phyloP scores from a whole-genome alignment of 1,140 invertebrate species.

The Odontomachus brunneus region DNA sequence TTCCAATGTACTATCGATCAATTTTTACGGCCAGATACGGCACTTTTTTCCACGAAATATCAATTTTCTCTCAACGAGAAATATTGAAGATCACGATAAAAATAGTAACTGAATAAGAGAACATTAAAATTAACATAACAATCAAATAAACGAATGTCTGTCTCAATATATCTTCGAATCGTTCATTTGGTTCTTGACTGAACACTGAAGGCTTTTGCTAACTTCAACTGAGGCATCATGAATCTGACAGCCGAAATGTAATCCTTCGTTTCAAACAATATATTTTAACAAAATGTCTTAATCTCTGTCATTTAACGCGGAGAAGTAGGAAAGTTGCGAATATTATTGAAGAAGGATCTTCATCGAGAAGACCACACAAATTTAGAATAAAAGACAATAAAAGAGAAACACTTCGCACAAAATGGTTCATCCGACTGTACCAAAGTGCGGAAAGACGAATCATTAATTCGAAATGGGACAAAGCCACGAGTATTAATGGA shows the following conservation, averaged over 20 bases:
- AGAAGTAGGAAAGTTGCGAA: too few relatives aligned
- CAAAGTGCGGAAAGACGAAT: conserved; percentile 18
- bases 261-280: too few relatives aligned
- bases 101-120: too few relatives aligned
- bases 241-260: too few relatives aligned
- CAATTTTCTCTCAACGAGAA: not conserved
- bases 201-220: not conserved
- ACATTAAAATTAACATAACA: too few relatives aligned
- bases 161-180: not conserved
- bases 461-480: conserved; percentile 54
- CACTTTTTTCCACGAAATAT: not conserved
- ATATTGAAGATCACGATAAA: not conserved
- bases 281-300: too few relatives aligned
- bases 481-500: conserved; percentile 57
- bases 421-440: conserved; percentile 25
- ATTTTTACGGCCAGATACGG: not conserved
- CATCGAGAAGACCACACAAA: not conserved
- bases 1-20: not conserved
- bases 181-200: too few relatives aligned
- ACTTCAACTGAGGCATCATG: too few relatives aligned
- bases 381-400: not conserved
- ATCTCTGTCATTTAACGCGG: too few relatives aligned
- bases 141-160: too few relatives aligned
- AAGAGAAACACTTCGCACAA: not conserved
- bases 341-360: not conserved